These are phyloP conservation scores for Volucella inanis DNA, from an alignment of 2,888 invertebrate genomes.

Conservation along the genomic window DNA sequence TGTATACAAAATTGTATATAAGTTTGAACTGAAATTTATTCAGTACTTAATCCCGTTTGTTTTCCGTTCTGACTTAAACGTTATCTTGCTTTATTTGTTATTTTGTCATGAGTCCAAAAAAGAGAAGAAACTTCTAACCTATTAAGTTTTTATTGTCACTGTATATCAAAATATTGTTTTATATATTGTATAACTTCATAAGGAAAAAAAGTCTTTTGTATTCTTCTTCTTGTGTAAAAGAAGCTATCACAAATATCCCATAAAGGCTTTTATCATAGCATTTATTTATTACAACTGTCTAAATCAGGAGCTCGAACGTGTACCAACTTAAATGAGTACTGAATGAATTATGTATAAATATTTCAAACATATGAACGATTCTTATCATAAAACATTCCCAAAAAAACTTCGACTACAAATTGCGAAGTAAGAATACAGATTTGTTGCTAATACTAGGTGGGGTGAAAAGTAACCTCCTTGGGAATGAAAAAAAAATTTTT, in stretches of 20 bases:
- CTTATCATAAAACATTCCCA: too few species aligned
- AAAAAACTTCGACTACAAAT: too few species aligned
- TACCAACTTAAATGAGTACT: background rate
- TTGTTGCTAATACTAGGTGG: too few species aligned
- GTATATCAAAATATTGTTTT: constrained; percentile 23
- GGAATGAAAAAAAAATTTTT: too few species aligned
- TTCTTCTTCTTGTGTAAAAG: background rate
- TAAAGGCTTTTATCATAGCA: constrained; percentile 1
- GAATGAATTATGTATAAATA: background rate
- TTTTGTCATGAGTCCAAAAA: constrained; percentile 45
- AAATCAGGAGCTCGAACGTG: background rate
- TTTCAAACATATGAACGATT: too few species aligned
- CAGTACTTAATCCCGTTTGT: constrained; percentile 44
- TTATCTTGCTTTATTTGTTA: constrained; percentile 51
- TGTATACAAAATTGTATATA: background rate
- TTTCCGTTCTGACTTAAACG: constrained; percentile 37
- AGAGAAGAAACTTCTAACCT: constrained; percentile 52
- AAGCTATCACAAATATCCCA: background rate
- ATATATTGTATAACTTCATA: background rate
- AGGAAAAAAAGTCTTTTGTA: constrained; percentile 5
- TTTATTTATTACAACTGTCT: constrained; percentile 25
- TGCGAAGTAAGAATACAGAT: too few species aligned
- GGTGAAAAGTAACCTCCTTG: too few species aligned
- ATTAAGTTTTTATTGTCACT: constrained; percentile 39
- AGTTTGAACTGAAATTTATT: constrained; percentile 51